Evolutionary conservation across 2,888 invertebrate genomes (phyloP).

Genomic region (Ophion obscuratus): DNA sequence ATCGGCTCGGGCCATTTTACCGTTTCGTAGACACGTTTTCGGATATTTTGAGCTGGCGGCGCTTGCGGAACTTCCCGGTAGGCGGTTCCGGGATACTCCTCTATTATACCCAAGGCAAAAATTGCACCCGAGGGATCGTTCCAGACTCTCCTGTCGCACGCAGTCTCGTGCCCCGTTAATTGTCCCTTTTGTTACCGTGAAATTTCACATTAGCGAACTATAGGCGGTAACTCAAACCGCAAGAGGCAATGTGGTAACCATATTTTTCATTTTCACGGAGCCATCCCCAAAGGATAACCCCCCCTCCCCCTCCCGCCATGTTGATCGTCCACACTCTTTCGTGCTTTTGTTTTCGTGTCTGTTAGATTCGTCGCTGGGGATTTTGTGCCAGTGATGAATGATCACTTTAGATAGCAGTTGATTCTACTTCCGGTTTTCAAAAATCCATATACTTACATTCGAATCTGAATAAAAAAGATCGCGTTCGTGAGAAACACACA

Average conservation of each 20-base stretch:
- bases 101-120: constrained; percentile 2
- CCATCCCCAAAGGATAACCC: background rate
- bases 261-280: constrained; percentile 19
- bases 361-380: background rate
- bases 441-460: background rate
- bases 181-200: constrained; percentile 60
- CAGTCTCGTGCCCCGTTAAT: constrained; percentile 40
- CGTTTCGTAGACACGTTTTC: background rate
- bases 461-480: background rate
- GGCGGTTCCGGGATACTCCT: constrained; percentile 47
- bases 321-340: background rate
- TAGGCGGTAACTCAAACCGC: constrained; percentile 19
- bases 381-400: background rate
- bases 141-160: background rate
- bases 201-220: constrained; percentile 52
- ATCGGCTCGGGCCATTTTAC: background rate
- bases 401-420: background rate
- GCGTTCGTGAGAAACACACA: no score
- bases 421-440: background rate
- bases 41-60: constrained; percentile 12
- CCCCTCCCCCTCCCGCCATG: background rate
- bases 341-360: background rate
- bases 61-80: constrained; percentile 29
- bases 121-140: constrained; percentile 47
- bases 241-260: constrained; percentile 25